These are phyloP conservation scores for Linurgus olivaceus DNA, from an alignment of 2,797 vertebrate genomes.

Conservation along the genomic window DNA sequence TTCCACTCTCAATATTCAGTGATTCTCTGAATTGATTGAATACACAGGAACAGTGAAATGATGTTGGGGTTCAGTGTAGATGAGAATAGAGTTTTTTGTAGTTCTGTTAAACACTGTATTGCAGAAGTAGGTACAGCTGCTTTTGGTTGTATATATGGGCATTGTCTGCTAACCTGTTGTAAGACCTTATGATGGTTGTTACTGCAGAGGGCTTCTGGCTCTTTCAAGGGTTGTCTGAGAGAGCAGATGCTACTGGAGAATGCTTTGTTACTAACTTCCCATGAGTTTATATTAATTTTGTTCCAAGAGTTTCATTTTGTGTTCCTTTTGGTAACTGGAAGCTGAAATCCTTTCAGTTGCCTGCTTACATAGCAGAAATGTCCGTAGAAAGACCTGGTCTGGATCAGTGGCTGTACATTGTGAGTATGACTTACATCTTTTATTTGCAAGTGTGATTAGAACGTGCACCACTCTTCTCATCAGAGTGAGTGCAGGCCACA, in stretches of 20 bases:
- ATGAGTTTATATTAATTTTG: background rate
- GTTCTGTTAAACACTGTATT: background rate
- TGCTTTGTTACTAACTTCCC: background rate
- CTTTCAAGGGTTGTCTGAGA: background rate
- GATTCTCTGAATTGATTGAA: background rate
- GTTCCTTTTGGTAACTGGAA: background rate
- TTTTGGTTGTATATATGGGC: background rate
- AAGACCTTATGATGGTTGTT: background rate
- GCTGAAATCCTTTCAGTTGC: background rate
- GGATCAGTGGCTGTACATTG: background rate
- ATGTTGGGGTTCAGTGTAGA: background rate
- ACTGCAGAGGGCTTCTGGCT: background rate
- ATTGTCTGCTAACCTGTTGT: background rate
- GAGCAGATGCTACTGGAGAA: background rate
- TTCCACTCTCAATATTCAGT: background rate
- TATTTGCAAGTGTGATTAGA: background rate
- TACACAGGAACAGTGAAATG: background rate
- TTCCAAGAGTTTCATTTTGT: background rate
- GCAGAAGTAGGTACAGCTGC: background rate
- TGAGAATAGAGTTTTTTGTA: background rate
- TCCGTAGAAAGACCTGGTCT: background rate
- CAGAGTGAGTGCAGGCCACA: background rate
- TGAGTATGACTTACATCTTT: background rate
- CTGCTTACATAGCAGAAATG: background rate
- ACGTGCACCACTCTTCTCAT: background rate